These are phyloP conservation scores for Atethmia centrago DNA, from an alignment of 2,888 invertebrate species.

Conservation along the genomic window DNA sequence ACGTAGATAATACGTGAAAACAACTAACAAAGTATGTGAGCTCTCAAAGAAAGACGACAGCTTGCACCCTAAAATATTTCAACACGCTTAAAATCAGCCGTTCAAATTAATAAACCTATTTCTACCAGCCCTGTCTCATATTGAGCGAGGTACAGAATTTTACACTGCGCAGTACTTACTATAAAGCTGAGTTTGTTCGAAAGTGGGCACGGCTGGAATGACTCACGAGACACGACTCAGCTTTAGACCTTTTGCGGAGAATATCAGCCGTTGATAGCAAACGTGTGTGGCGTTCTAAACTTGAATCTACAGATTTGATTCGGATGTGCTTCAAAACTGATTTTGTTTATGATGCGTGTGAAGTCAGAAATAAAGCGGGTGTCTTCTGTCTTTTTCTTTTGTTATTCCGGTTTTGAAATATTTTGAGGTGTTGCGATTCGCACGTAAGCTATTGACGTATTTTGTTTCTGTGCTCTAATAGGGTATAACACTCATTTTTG, in stretches of 20 bases:
- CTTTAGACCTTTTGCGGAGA: conserved; percentile 60
- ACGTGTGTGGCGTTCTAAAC: conserved; percentile 60
- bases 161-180: conserved; percentile 53
- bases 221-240: conserved; percentile 62
- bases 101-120: neutral
- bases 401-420: conserved; percentile 8
- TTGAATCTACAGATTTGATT: conserved; percentile 47
- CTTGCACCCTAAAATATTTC: neutral
- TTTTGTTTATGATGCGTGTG: conserved; percentile 22
- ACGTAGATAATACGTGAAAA: neutral
- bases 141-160: conserved; percentile 51
- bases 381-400: neutral
- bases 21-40: neutral
- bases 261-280: conserved; percentile 48
- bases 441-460: neutral
- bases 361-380: conserved; percentile 9
- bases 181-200: conserved; percentile 63
- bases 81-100: neutral
- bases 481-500: too few species aligned
- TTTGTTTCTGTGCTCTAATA: neutral
- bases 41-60: neutral
- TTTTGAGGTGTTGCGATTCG: neutral
- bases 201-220: conserved; percentile 54
- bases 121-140: conserved; percentile 60
- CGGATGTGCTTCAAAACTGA: conserved; percentile 45